Evolutionary conservation across 2,888 invertebrate genomes (phyloP), one percentile per base, ranked within the genome.

Genomic region (Thymelicus acteon): DNA sequence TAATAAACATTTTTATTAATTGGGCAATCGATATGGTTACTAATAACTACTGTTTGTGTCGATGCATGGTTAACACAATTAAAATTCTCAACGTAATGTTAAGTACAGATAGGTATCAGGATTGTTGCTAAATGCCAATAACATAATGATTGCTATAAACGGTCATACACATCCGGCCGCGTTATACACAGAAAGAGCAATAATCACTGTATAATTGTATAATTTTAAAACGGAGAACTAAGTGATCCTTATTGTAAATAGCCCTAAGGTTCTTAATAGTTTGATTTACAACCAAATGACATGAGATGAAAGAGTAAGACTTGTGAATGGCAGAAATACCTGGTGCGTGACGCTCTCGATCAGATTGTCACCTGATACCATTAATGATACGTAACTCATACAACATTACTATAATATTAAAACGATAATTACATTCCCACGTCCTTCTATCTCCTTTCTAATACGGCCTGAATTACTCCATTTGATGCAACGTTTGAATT

Each of bases 381-480:
- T 48, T 70, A 64, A 70, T 70, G 58, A 64, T 64, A 49, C 60
- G 64, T 75, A 78, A 57, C 72, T 40, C 60, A 69, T 66, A 60
- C 69, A 54, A 58, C 71, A 52, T 72, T 65, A 73, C 71, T 70
- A 73, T 67, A 71, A 72, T 72, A 74, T 75, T 68, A 73, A 69
- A 73, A 72, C 67, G 62, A 63, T 73, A 71, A 74, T 76, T 75
- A 75, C 75, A 72, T 80, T 80, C 78, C 77, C 79, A 79, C 74
- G 87, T 82, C 86, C 86, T 88, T 87, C 86, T 72, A 74, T 77
- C 79, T 81, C 85, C 85, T 85, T 84, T 87, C 85, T 81, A 84
- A 79, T 77, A 70, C 76, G 79, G 73, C 77, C 79, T 79, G 76
- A 78, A 79, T 80, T 78, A 78, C 75, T 75, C 75, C 67, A 73